Conservation (phyloP, 2,888 invertebrate species). For the Macrophya alboannulata region DNA sequence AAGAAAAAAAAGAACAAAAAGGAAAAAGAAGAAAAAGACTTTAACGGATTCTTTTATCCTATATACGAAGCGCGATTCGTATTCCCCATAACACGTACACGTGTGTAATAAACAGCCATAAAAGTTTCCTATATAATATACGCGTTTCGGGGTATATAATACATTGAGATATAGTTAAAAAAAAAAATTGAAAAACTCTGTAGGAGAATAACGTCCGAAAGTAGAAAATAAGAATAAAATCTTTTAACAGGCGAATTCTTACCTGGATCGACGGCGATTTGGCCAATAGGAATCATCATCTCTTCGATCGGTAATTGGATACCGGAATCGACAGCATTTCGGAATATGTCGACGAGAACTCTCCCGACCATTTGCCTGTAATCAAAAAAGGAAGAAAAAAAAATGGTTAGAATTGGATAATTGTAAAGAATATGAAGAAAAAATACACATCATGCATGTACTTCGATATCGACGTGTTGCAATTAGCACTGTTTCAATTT, state of each 20-base stretch:
- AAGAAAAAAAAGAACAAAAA: background rate
- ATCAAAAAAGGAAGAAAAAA: constrained; percentile 69
- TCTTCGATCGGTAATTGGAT: constrained; percentile 67
- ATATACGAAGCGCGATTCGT: background rate
- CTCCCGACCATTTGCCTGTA: constrained; percentile 84
- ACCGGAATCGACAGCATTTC: constrained; percentile 76
- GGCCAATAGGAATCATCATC: constrained; percentile 69
- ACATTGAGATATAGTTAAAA: background rate
- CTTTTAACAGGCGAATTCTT: constrained; percentile 49
- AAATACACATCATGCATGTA: background rate
- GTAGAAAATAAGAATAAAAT: background rate
- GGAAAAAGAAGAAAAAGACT: background rate
- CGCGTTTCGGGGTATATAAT: background rate
- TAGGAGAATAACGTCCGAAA: too few relatives aligned
- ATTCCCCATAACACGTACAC: background rate
- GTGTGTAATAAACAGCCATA: background rate
- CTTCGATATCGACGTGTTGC: too few relatives aligned
- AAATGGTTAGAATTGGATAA: background rate
- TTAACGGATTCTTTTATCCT: constrained; percentile 29
- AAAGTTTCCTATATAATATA: background rate
- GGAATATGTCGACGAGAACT: constrained; percentile 83
- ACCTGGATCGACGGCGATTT: constrained; percentile 72
- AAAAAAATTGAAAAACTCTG: background rate
- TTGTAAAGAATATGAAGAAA: background rate
- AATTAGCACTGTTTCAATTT: too few relatives aligned